These are phyloP conservation scores for Taphrorychus bicolor DNA, from an alignment of 2,888 invertebrate species.

Conservation along the genomic window DNA sequence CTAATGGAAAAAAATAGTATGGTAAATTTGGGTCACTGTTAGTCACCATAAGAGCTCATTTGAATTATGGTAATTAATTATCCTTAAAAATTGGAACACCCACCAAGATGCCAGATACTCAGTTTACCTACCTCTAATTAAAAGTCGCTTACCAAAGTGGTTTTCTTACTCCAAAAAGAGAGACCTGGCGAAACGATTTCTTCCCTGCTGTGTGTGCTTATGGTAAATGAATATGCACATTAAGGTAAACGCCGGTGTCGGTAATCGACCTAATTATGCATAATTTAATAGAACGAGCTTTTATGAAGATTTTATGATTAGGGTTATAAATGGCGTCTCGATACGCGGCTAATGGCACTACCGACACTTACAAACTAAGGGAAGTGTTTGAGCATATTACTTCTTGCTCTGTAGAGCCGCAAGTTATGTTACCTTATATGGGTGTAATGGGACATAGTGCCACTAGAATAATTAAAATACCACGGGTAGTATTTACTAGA, in stretches of 20 bases:
- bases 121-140: neutral
- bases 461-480: neutral
- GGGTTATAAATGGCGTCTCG: neutral
- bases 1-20: too few relatives aligned
- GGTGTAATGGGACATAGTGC: neutral
- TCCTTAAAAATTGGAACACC: neutral
- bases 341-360: neutral
- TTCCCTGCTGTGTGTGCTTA: conserved; percentile 4
- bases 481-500: too few relatives aligned
- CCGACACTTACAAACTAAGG: neutral
- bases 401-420: neutral
- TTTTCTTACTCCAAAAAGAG: neutral
- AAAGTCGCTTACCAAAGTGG: neutral
- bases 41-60: neutral
- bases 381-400: neutral
- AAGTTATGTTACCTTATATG: neutral
- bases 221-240: conserved; percentile 2
- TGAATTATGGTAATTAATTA: neutral
- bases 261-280: conserved; percentile 7
- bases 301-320: conserved; percentile 6
- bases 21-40: neutral
- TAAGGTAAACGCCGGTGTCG: conserved; percentile 1
- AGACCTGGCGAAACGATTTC: neutral
- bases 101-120: too few relatives aligned
- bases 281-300: conserved; percentile 6